Conservation (phyloP, 2,888 invertebrate genomes). For the Drosophila rellima region DNA sequence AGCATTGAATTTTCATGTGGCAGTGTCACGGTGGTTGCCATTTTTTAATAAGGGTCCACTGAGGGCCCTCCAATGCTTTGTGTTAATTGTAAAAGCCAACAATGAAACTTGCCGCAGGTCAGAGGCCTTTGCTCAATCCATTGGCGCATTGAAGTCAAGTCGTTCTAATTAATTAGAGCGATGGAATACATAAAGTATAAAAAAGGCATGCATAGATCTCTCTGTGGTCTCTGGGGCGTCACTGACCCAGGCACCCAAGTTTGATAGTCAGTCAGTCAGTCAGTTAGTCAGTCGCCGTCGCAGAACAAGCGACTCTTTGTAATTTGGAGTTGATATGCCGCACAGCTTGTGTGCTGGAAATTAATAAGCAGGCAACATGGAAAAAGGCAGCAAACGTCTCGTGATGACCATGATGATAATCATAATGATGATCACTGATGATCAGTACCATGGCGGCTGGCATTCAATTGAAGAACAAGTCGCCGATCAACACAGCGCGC, state of each 20-base stretch:
- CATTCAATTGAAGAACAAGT: conserved; percentile 66
- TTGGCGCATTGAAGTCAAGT: conserved; percentile 40
- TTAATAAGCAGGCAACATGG: conserved; percentile 60
- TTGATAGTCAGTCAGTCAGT: background rate
- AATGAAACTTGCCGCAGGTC: conserved; percentile 58
- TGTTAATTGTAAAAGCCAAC: conserved; percentile 60
- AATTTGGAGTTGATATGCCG: conserved; percentile 72
- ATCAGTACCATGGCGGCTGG: conserved; percentile 36
- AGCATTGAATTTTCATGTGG: conserved; percentile 13
- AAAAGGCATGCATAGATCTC: conserved; percentile 8
- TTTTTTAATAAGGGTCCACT: conserved; percentile 56
- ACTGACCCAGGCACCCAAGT: conserved; percentile 50
- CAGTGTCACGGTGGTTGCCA: conserved; percentile 63
- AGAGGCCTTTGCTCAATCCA: conserved; percentile 52
- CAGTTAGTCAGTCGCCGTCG: background rate
- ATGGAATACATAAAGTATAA: conserved; percentile 5
- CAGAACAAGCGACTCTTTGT: conserved; percentile 70
- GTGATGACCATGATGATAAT: conserved; percentile 36
- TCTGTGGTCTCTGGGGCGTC: conserved; percentile 22
- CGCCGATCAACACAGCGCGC: conserved; percentile 8
- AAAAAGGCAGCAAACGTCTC: conserved; percentile 29
- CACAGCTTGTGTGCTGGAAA: conserved; percentile 64
- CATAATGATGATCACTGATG: conserved; percentile 16
- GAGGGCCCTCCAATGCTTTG: conserved; percentile 20
- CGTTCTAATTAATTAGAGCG: conserved; percentile 75